phyloP scores from a whole-genome alignment of 1,140 invertebrate genomes.

The Hyles euphorbiae region DNA sequence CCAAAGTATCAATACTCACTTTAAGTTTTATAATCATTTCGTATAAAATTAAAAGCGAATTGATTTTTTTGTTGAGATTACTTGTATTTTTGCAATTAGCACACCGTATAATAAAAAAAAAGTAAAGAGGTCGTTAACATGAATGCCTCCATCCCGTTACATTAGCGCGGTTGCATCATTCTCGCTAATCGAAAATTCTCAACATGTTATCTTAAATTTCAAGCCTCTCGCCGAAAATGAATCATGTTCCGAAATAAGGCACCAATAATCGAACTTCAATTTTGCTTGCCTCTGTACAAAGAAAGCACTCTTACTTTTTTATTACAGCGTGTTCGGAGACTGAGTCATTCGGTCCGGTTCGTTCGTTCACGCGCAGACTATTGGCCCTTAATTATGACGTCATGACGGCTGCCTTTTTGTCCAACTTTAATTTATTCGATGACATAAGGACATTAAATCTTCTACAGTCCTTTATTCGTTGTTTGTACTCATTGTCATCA shows the following conservation, averaged over 20 bases:
- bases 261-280: slow-evolving; percentile 58
- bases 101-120: slow-evolving; percentile 14
- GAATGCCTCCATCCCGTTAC: slow-evolving; percentile 34
- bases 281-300: slow-evolving; percentile 56
- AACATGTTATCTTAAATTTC: slow-evolving; percentile 61
- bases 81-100: slow-evolving; percentile 7
- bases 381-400: slow-evolving; percentile 61
- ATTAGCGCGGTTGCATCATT: slow-evolving; percentile 46
- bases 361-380: slow-evolving; percentile 1
- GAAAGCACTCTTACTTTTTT: slow-evolving; percentile 70
- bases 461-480: slow-evolving; percentile 36
- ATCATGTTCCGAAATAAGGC: slow-evolving; percentile 54
- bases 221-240: slow-evolving; percentile 51
- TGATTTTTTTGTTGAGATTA: not conserved
- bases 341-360: slow-evolving; percentile 37
- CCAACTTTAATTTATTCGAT: slow-evolving; percentile 48
- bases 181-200: slow-evolving; percentile 60
- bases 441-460: slow-evolving; percentile 44
- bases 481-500: slow-evolving; percentile 16
- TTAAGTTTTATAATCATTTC: no score
- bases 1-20: no score
- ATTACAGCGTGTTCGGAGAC: slow-evolving; percentile 36
- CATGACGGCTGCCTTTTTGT: slow-evolving; percentile 37
- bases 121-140: slow-evolving; percentile 29
- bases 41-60: no score